Percentiles rank a stretch among this genome's conserved stretches.
These are phyloP conservation scores for Rhagophthalmus giganteus DNA, from an alignment of 2,888 invertebrate genomes.

Conservation along the genomic window DNA sequence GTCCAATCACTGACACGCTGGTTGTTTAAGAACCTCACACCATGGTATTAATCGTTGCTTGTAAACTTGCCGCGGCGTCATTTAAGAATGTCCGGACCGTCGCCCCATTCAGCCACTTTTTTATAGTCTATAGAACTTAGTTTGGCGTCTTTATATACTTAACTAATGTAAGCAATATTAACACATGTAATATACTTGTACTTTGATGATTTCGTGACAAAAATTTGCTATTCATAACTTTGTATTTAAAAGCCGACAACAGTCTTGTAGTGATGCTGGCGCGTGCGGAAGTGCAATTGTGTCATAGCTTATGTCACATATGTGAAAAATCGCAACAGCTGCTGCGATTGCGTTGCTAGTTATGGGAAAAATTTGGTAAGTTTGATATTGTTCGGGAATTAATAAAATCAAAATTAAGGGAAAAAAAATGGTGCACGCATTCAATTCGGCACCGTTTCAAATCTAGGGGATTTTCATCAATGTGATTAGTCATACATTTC, in stretches of 20 bases:
- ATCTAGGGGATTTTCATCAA: no score
- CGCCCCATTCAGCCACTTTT: constrained; percentile 34
- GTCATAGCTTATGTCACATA: constrained; percentile 20
- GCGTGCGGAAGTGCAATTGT: constrained; percentile 30
- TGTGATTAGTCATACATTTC: no score
- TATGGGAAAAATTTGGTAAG: constrained; percentile 24
- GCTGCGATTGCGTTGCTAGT: constrained; percentile 10
- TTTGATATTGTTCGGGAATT: constrained; percentile 1
- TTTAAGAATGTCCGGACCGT: constrained; percentile 26
- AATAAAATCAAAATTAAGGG: no score
- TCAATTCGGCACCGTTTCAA: no score
- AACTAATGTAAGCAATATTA: constrained; percentile 19
- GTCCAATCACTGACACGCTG: not conserved
- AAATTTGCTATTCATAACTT: constrained; percentile 25
- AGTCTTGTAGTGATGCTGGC: constrained; percentile 32
- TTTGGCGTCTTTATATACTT: constrained; percentile 33
- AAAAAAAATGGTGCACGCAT: no score
- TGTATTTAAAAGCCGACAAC: constrained; percentile 10
- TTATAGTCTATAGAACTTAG: constrained; percentile 25
- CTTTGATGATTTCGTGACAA: constrained; percentile 19
- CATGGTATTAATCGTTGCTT: constrained; percentile 12
- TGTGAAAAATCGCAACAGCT: constrained; percentile 22
- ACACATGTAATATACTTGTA: constrained; percentile 23
- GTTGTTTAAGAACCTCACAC: constrained; percentile 12
- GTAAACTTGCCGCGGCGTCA: constrained; percentile 23